Base-by-base conservation (phyloP, 2,888 invertebrate species). In the Aplocera efformata region DNA sequence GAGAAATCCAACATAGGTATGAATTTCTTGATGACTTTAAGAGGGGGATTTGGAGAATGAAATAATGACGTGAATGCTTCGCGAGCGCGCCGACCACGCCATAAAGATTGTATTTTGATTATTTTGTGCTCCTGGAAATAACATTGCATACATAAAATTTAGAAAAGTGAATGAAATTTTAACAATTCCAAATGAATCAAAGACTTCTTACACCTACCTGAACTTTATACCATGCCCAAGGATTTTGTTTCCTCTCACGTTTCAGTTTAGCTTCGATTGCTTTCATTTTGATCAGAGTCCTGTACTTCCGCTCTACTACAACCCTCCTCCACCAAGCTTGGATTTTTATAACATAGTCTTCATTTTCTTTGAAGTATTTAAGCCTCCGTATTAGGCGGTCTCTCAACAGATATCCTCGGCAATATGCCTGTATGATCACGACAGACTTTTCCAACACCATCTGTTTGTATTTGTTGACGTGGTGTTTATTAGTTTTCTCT, bases 1-100 rank as follows among this genome's bases (percentile, higher is more conserved):
- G 91, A 92, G 51, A 93, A 91, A 63, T 93, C 92, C 31, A 94
- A 74, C 58, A 93, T 85, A 9, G 92, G 91, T 11, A 94, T 91
- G 78, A 94, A 94, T 59, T 90, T 90, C 41, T 90, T 89, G 1
- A 92, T 90, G 7, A 91, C 89, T 46, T 88, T 84, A 9, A 92
- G 83, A 4, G 91, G 88, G 13, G 91, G 91, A 56, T 90, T 90
- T 6, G 89, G 75, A 0, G 89, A 81, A 43, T 90, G 84, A 50
- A 90, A 85, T 10, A 92, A 64, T 0, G 91, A 90, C 11, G 89
- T 84, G 56, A 93, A 93, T 23, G 92, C 92, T 60, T 89, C 83
- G 22, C 92, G 86, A 1, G 92, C 91, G 27, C 89, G 85, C 24
- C 90, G 88, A 1, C 93, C 92, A 30, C 93, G 85, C 91, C 93